Conservation (phyloP, 2,797 vertebrate genomes). For the Pangasius krempfi region DNA sequence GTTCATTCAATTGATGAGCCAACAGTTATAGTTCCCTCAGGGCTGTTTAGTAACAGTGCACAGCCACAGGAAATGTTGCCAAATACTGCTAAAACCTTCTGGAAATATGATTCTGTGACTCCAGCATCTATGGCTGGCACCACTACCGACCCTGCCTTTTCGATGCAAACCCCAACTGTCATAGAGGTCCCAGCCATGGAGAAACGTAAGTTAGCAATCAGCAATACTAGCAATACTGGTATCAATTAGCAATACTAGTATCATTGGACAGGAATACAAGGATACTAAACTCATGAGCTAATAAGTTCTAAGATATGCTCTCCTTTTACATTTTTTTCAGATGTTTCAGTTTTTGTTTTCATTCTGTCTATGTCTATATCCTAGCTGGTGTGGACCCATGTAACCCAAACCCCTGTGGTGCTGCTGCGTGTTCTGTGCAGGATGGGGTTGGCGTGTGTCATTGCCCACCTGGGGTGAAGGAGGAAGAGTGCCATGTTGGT, state of each 20-base stretch:
- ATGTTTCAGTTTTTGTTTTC: slow-evolving; percentile 13
- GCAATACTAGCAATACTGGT: not conserved
- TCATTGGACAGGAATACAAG: not conserved
- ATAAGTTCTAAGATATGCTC: not conserved
- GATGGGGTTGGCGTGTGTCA: slow-evolving; percentile 64
- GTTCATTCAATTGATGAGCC: slow-evolving; percentile 64
- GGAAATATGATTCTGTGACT: slow-evolving; percentile 49
- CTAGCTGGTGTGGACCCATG: slow-evolving; percentile 66
- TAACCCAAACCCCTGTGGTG: slow-evolving; percentile 70
- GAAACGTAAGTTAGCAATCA: slow-evolving; percentile 72
- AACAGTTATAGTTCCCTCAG: slow-evolving; percentile 62
- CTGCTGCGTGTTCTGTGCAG: slow-evolving; percentile 67
- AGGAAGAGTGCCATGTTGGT: slow-evolving; percentile 62
- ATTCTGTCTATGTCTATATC: not conserved
- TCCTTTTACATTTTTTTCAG: not conserved
- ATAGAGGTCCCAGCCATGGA: slow-evolving; percentile 40
- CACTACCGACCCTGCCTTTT: slow-evolving; percentile 51
- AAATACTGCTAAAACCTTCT: slow-evolving; percentile 62
- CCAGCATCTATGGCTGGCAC: slow-evolving; percentile 48
- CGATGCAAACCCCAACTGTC: slow-evolving; percentile 49
- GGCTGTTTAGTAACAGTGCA: slow-evolving; percentile 60
- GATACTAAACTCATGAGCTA: not conserved
- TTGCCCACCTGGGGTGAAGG: slow-evolving; percentile 59
- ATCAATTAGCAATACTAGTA: not conserved
- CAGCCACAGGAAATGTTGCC: slow-evolving; percentile 63